Evolutionary conservation across 2,797 vertebrate species (phyloP).

Genomic region (Spinus pinus): DNA sequence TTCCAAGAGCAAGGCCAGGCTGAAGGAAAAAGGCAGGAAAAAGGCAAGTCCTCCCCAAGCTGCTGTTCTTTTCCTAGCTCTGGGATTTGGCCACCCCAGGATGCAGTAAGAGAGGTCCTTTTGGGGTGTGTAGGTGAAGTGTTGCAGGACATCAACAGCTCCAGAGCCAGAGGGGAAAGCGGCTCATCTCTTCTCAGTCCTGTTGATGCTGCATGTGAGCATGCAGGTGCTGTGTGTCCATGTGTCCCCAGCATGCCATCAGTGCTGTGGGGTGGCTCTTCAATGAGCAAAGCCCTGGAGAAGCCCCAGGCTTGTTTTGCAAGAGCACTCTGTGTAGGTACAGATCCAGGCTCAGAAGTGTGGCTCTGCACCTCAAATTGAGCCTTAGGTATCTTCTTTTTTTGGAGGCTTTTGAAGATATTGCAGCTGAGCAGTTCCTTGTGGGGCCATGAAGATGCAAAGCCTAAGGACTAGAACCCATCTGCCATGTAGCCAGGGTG

Average conservation of each 20-base stretch:
- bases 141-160: background rate
- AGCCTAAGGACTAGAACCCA: background rate
- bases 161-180: background rate
- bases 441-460: background rate
- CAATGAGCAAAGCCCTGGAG: background rate
- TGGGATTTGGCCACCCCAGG: background rate
- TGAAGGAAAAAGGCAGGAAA: slow-evolving; percentile 90
- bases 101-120: background rate
- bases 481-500: background rate
- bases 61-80: background rate
- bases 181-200: background rate
- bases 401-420: background rate
- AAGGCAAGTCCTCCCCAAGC: slow-evolving; percentile 77
- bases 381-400: background rate
- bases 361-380: background rate
- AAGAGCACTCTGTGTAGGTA: background rate
- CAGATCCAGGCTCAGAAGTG: background rate
- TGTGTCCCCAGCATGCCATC: background rate
- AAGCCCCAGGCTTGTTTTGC: background rate
- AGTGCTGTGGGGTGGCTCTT: background rate
- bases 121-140: background rate
- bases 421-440: background rate
- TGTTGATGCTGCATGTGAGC: background rate
- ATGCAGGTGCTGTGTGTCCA: fast-evolving
- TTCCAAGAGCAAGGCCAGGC: slow-evolving; percentile 82